Base-by-base conservation (phyloP, 1,140 invertebrate species). In the Drosophila cardini region DNA sequence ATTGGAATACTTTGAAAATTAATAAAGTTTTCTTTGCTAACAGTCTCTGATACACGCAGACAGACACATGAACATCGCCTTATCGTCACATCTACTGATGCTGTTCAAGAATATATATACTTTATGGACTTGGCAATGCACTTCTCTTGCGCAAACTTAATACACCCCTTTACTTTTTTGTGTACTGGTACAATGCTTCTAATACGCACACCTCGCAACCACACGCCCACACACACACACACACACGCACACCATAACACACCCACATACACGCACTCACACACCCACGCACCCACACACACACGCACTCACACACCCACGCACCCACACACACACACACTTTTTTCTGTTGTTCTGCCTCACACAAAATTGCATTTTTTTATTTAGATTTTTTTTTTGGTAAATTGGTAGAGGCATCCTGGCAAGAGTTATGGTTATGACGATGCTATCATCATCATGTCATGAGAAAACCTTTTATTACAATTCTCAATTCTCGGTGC, bases 341-440 rank as follows among this genome's bases (percentile, higher is more conserved):
- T 48, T 48, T 48, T 21, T 4, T 11, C 11, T 11, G 10, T 34
- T 6, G 30, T 62, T 26, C 21, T 16, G 13, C 2, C 8, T 11
- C 30, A 21, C 32, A 34, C 34, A 48, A 68, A 68, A 68, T 60
- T 58, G 64, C 50, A 55, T 50, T 46, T 43, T 13, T 7, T 26
- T 60, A n/a, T 11, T 30, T 15, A 3, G 18, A 16, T 46, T 11
- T 16, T 15, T 34, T 21, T 32, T 4, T 53, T n/a, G 32, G n/a
- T 40, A 32, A 45, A 40, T 11, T 34, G 60, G 32, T 55, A 53
- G 46, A 43, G 63, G 26, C 16, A 3, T 16, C 26, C 48, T 40
- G 15, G 13, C 16, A 55, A 53, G 48, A 70, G 40, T 63, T 63
- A 70, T 70, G 67, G 67, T 64, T 64, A 71, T 71, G 32, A 34